These are phyloP conservation scores for Acanthoscelides obtectus DNA, from an alignment of 2,888 invertebrate species.

Conservation along the genomic window DNA sequence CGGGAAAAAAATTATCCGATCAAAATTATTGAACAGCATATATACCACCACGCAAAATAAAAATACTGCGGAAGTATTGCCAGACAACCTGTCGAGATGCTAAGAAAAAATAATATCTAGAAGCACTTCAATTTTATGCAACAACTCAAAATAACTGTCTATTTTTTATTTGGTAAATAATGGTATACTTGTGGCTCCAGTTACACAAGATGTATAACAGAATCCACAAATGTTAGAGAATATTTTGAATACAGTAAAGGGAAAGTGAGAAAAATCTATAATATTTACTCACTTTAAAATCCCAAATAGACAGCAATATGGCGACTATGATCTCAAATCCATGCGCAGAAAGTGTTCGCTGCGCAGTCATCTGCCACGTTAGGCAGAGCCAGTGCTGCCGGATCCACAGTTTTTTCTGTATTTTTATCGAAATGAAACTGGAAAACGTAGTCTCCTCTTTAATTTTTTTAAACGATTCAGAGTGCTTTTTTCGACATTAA, in stretches of 20 bases:
- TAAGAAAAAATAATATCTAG: constrained; percentile 31
- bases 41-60: constrained; percentile 1
- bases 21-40: constrained; percentile 5
- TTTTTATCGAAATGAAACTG: too few species aligned
- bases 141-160: constrained; percentile 31
- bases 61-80: constrained; percentile 14
- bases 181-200: constrained; percentile 27
- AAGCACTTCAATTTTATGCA: constrained; percentile 40
- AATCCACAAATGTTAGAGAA: constrained; percentile 22
- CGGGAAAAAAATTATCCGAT: constrained; percentile 6
- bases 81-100: constrained; percentile 23
- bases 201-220: constrained; percentile 32
- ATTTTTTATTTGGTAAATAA: constrained; percentile 14
- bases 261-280: constrained; percentile 35
- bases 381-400: too few species aligned
- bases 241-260: constrained; percentile 21
- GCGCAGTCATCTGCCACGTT: constrained; percentile 13
- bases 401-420: too few species aligned
- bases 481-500: too few species aligned
- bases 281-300: constrained; percentile 50
- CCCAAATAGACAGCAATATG: constrained; percentile 49
- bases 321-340: constrained; percentile 43
- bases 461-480: too few species aligned
- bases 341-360: constrained; percentile 36
- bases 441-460: too few species aligned